Evolutionary conservation across 2,113 vertebrate species (phyloP), one percentile per base, ranked within the genome.

Genomic region (Phocoena phocoena): DNA sequence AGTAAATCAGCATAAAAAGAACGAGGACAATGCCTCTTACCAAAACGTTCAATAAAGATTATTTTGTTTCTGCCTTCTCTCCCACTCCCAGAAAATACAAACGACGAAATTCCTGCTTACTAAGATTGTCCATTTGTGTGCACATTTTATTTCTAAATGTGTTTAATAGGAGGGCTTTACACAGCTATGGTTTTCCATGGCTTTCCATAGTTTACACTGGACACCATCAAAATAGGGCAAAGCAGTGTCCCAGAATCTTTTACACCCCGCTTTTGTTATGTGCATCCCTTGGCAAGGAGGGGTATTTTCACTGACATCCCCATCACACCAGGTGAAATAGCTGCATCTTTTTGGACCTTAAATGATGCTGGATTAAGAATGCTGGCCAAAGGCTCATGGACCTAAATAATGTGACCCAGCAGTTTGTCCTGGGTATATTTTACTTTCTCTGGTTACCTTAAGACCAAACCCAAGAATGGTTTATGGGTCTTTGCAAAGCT

Each of bases 61-160:
- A 84, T 67, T 79, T 89, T 93, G 58, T 36, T 88, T 93, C 84
- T 85, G 18, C 84, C 38, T 88, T 95, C 26, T 89, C 44, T 15
- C 8, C n/a, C 55, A 60, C 47, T 80, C 36, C 50, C 31, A 74
- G 58, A 90, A 90, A 90, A 74, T 80, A 68, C 2, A 50, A 94
- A 60, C 36, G 41, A 93, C 26, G 26, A 4, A 26, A 63, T 80
- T 71, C 86, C 36, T 84, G 36, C 21, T 79, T 74, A 47, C 55
- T 77, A 50, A 88, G 21, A 77, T 8, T 71, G 8, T 44, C 18
- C 28, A 36, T 88, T 79, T 44, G 11, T 82, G 58, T n/a, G 18
- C 25, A 82, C 14, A 67, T 26, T 65, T 67, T 10, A 71, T 82
- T 79, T 77, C n/a, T 91, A 31, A 77, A 58, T 53, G 18, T 73